Evolutionary conservation across 2,797 vertebrate genomes (phyloP).

Genomic region (Erpetoichthys calabaricus): DNA sequence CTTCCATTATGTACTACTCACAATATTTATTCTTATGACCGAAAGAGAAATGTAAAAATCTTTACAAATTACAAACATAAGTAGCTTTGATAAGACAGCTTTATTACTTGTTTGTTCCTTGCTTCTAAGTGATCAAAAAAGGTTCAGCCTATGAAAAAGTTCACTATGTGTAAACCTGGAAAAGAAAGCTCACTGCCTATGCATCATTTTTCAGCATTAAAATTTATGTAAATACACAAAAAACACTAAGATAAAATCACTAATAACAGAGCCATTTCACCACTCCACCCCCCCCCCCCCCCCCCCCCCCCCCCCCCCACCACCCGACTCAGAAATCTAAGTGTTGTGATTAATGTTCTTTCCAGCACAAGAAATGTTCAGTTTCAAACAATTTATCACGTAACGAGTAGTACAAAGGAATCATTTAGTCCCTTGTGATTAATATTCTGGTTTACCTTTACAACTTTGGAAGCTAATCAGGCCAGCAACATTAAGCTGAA

Average conservation of each 20-base stretch:
- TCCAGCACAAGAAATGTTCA: conserved; percentile 33
- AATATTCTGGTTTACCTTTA: conserved; percentile 47
- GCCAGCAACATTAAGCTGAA: conserved; percentile 33
- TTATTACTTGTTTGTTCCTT: too few species aligned
- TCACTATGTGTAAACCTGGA: too few species aligned
- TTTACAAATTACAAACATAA: too few species aligned
- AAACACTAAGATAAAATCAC: background rate
- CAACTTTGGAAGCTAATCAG: conserved; percentile 40
- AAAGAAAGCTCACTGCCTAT: too few species aligned
- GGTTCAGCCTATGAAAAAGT: conserved; percentile 3
- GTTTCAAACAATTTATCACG: conserved; percentile 45
- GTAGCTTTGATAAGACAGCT: too few species aligned
- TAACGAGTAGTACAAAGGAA: conserved; percentile 33
- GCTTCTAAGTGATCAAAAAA: background rate
- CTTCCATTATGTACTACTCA: too few species aligned
- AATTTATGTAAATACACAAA: too few species aligned
- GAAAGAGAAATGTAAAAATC: too few species aligned
- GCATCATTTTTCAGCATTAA: too few species aligned
- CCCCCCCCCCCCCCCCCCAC: conserved; percentile 27
- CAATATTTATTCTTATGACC: too few species aligned
- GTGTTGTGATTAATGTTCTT: conserved; percentile 33
- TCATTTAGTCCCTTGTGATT: conserved; percentile 37
- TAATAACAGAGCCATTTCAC: conserved; percentile 8
- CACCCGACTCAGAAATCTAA: conserved; percentile 24
- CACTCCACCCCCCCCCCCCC: conserved; percentile 23